A percentile compares a stretch with the other conserved stretches of the same genome.
Evolutionary conservation across 2,888 invertebrate species (phyloP).

Genomic region (Leucophenga montana): DNA sequence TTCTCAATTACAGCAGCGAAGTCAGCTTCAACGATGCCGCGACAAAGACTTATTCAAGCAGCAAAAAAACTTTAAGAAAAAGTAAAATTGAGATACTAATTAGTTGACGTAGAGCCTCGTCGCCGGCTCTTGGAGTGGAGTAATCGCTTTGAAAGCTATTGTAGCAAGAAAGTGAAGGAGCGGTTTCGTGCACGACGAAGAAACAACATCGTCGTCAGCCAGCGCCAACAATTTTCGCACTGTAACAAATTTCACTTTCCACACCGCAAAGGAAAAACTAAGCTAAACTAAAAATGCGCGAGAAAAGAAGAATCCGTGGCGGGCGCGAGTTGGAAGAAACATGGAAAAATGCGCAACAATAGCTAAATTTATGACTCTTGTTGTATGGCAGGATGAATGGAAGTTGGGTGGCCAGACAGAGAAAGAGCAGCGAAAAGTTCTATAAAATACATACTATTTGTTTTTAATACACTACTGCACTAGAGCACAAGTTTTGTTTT

Average conservation of each 20-base stretch:
- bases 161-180: slow-evolving; percentile 29
- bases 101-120: slow-evolving; percentile 37
- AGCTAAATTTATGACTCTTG: slow-evolving; percentile 2
- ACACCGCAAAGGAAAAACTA: slow-evolving; percentile 47
- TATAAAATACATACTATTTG: not conserved
- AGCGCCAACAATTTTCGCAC: slow-evolving; percentile 61
- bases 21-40: not conserved
- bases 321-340: not conserved
- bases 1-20: slow-evolving; percentile 41
- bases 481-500: too few relatives aligned
- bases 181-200: slow-evolving; percentile 32
- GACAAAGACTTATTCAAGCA: slow-evolving; percentile 5
- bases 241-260: slow-evolving; percentile 60
- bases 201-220: slow-evolving; percentile 36
- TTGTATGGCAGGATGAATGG: too few relatives aligned
- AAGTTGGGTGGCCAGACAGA: slow-evolving; percentile 26
- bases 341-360: slow-evolving; percentile 7
- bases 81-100: slow-evolving; percentile 60
- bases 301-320: too few relatives aligned
- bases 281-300: too few relatives aligned
- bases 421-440: slow-evolving; percentile 38
- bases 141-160: slow-evolving; percentile 25
- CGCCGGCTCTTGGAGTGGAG: not conserved
- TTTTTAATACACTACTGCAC: not conserved
- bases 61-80: slow-evolving; percentile 28